phyloP scores from a whole-genome alignment of 2,797 vertebrate genomes.

The Lacerta agilis region DNA sequence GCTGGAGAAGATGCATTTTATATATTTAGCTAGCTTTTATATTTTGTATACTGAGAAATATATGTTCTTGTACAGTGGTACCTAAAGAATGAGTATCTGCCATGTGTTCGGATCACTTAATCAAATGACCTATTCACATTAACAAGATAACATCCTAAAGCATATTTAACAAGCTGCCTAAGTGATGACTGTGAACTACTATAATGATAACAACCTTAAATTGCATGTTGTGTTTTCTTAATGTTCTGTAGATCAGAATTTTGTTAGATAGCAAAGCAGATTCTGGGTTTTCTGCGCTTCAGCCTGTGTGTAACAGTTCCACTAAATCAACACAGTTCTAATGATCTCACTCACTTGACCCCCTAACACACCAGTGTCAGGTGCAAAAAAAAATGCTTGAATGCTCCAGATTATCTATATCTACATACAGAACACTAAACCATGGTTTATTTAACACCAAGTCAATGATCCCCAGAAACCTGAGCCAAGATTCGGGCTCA shows the following conservation, averaged over 20 bases:
- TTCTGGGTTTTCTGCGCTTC: background rate
- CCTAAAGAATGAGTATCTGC: background rate
- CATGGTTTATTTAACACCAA: background rate
- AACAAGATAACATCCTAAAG: background rate
- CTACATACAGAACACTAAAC: background rate
- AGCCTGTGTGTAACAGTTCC: constrained; percentile 66
- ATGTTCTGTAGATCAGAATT: background rate
- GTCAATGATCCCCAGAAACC: background rate
- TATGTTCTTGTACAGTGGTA: background rate
- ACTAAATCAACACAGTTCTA: constrained; percentile 93
- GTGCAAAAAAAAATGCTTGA: constrained; percentile 71
- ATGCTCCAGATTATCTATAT: background rate
- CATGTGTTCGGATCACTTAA: background rate
- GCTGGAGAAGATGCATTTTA: background rate
- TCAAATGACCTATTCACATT: background rate
- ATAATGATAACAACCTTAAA: background rate
- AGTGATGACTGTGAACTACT: background rate
- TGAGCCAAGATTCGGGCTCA: background rate
- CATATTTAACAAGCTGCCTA: background rate
- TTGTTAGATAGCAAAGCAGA: background rate
- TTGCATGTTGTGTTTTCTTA: background rate
- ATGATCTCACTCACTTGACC: constrained; percentile 93
- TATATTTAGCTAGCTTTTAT: background rate
- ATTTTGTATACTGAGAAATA: background rate
- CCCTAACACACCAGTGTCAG: constrained; percentile 82